Conservation (phyloP, 2,797 vertebrate genomes). For the Petrocephalus sullivani region DNA sequence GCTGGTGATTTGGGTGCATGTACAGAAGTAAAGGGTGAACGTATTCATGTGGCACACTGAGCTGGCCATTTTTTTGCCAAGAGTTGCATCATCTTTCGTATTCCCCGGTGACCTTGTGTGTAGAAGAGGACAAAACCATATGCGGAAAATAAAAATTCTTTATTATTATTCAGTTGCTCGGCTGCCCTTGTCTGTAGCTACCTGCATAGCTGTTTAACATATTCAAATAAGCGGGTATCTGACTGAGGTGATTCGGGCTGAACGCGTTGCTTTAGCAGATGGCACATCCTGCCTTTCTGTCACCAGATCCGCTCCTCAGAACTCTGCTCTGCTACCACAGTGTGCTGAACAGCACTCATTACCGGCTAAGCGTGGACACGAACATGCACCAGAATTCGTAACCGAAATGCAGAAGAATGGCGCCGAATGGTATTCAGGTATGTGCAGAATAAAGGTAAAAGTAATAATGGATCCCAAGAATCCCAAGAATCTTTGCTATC, state of each 20-base stretch:
- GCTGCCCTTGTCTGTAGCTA: neutral
- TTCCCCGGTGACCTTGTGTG: conserved; percentile 46
- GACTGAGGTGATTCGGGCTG: neutral
- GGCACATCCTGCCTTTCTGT: neutral
- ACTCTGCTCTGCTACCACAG: neutral
- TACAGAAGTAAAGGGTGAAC: conserved; percentile 46
- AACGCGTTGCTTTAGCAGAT: neutral
- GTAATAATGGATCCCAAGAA: neutral
- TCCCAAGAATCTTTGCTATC: neutral
- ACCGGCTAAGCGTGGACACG: neutral
- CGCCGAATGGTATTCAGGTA: neutral
- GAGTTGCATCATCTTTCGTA: conserved; percentile 50
- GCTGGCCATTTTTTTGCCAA: conserved; percentile 44
- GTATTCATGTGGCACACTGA: conserved; percentile 47
- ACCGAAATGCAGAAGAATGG: neutral
- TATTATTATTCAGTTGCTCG: neutral
- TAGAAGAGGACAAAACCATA: conserved; percentile 41
- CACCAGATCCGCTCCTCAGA: neutral
- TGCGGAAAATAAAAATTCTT: conserved; percentile 28
- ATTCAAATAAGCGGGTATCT: neutral
- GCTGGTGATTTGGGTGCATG: conserved; percentile 25
- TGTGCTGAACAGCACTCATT: neutral
- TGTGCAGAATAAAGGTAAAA: neutral
- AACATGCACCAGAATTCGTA: neutral
- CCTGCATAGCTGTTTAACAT: neutral